Percentiles rank a stretch among this genome's conserved stretches.
Evolutionary conservation across 2,888 invertebrate genomes (phyloP).

Genomic region (Baccha elongata): DNA sequence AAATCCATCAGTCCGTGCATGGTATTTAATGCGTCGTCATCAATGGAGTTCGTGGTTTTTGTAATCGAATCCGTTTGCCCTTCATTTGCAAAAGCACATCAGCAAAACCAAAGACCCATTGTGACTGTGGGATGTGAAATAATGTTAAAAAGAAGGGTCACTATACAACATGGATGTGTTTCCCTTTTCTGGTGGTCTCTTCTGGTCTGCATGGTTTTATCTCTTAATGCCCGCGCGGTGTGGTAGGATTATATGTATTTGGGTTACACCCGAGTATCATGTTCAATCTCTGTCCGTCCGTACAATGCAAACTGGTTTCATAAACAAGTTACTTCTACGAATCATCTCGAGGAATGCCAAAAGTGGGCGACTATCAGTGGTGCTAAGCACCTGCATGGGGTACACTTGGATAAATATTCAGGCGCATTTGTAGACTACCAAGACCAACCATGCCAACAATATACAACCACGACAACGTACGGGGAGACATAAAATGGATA

Average conservation of each 20-base stretch:
- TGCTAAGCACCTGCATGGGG: conserved; percentile 46
- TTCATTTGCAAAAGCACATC: conserved; percentile 15
- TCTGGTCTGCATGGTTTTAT: not conserved
- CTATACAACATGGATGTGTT: not conserved
- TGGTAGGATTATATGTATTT: conserved; percentile 35
- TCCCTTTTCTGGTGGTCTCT: conserved; percentile 29
- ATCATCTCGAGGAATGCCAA: conserved; percentile 45
- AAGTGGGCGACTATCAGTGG: conserved; percentile 38
- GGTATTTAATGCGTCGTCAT: conserved; percentile 31
- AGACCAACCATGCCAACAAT: conserved; percentile 6
- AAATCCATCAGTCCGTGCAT: conserved; percentile 16
- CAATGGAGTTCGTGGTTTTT: conserved; percentile 42
- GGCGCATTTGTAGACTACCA: conserved; percentile 2
- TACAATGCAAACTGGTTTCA: conserved; percentile 37
- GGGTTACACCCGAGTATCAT: conserved; percentile 46
- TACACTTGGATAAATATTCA: conserved; percentile 10
- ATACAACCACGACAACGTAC: not conserved
- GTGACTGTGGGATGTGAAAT: not conserved
- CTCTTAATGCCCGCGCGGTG: not conserved
- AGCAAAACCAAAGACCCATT: not conserved
- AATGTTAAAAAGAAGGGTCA: not conserved
- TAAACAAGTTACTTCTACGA: conserved; percentile 42
- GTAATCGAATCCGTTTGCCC: conserved; percentile 46
- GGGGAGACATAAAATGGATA: conserved; percentile 9
- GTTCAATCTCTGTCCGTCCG: conserved; percentile 19